Percentiles rank a stretch among this genome's conserved stretches.
phyloP scores from a whole-genome alignment of 2,797 vertebrate species.

The Acipenser ruthenus region DNA sequence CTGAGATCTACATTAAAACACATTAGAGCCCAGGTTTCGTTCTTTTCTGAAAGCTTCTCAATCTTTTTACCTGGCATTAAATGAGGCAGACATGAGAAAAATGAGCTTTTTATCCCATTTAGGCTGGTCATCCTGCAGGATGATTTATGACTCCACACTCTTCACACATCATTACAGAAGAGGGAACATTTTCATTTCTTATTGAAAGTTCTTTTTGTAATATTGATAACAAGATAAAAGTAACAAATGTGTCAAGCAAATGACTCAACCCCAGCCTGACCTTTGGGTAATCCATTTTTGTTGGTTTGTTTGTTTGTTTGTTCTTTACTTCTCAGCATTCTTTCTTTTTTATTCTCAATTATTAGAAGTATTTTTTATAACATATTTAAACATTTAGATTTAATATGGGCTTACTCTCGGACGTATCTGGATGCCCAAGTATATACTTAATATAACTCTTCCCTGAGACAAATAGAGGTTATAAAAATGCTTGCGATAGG shows the following conservation, averaged over 20 bases:
- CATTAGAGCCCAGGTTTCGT: constrained; percentile 36
- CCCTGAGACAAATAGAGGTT: no score
- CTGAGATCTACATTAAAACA: constrained; percentile 33
- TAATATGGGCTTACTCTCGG: no score
- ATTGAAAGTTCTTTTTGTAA: constrained; percentile 15
- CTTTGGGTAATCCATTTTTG: neutral
- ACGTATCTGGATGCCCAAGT: no score
- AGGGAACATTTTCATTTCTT: constrained; percentile 34
- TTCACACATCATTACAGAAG: constrained; percentile 46
- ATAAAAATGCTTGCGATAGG: no score
- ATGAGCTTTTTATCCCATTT: constrained; percentile 31
- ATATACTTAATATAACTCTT: no score
- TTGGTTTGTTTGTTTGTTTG: no score
- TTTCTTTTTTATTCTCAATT: no score
- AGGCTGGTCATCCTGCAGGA: constrained; percentile 41
- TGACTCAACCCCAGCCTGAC: neutral
- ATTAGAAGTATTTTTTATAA: no score
- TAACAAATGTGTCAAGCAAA: neutral
- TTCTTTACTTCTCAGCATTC: no score
- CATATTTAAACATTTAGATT: no score
- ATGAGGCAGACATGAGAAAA: constrained; percentile 20
- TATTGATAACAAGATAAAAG: neutral
- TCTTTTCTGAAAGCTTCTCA: constrained; percentile 44
- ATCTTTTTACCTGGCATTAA: constrained; percentile 51
- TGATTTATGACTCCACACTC: constrained; percentile 35